Evolutionary conservation across 1,140 invertebrate genomes (phyloP).

Genomic region (Drosophila oshimai): DNA sequence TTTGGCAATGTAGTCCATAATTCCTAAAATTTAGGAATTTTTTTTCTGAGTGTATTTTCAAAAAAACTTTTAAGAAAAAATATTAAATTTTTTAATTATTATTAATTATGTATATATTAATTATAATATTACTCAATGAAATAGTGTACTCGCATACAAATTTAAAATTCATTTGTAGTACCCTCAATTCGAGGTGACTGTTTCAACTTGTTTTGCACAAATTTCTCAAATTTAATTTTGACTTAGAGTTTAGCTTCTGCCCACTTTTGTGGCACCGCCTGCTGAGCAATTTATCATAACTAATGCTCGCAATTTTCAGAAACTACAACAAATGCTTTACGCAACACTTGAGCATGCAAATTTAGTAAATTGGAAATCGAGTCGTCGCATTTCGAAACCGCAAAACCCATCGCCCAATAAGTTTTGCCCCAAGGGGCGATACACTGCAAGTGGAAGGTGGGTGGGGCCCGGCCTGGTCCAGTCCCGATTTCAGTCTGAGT

Average conservation of each 20-base stretch:
- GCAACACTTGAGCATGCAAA: constrained; percentile 65
- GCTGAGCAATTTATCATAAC: constrained; percentile 56
- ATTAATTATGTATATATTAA: no score
- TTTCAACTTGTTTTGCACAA: background rate
- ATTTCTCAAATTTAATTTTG: constrained; percentile 6
- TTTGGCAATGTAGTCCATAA: no score
- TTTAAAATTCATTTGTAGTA: no score
- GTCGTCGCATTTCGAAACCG: constrained; percentile 54
- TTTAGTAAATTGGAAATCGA: constrained; percentile 76
- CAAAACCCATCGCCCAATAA: constrained; percentile 68
- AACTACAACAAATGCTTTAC: constrained; percentile 49
- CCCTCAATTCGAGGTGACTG: no score
- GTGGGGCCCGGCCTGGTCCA: constrained; percentile 17
- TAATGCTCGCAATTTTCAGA: constrained; percentile 25
- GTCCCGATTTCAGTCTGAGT: constrained; percentile 25
- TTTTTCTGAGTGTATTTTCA: no score
- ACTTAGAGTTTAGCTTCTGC: background rate
- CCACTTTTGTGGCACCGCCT: constrained; percentile 10
- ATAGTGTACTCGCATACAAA: no score
- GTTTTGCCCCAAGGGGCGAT: constrained; percentile 41
- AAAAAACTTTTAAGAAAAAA: no score
- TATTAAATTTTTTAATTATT: no score
- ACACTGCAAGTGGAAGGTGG: constrained; percentile 22
- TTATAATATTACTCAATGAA: no score
- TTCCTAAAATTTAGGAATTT: no score